phyloP scores from a whole-genome alignment of 2,888 invertebrate species.

The Morpho helenor region DNA sequence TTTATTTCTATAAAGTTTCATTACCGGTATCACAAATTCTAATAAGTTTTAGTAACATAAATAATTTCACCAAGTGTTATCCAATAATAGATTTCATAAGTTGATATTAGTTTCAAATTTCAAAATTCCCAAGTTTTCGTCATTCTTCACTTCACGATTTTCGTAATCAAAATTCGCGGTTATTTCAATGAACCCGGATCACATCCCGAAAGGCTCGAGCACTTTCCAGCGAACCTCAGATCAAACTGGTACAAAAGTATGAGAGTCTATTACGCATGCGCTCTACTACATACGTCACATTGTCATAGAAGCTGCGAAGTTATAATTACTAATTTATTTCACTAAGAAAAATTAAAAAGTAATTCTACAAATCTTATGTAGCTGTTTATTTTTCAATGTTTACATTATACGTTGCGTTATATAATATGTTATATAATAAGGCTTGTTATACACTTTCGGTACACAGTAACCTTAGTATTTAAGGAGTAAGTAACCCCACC shows the following conservation, averaged over 20 bases:
- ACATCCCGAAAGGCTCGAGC: slow-evolving; percentile 20
- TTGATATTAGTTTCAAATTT: background rate
- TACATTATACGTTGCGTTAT: too few species aligned
- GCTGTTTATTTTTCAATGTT: too few species aligned
- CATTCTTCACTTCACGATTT: background rate
- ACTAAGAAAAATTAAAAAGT: too few species aligned
- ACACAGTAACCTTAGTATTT: too few species aligned
- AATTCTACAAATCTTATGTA: background rate
- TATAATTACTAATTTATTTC: background rate
- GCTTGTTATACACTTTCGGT: too few species aligned
- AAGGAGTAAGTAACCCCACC: too few species aligned
- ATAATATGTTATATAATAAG: too few species aligned
- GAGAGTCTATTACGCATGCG: slow-evolving; percentile 27
- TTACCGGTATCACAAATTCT: too few species aligned
- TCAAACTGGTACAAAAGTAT: slow-evolving; percentile 25
- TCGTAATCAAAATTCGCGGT: slow-evolving; percentile 6
- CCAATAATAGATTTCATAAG: too few species aligned
- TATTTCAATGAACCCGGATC: slow-evolving; percentile 11
- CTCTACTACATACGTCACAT: slow-evolving; percentile 11
- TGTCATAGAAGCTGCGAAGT: background rate
- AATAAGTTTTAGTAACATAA: too few species aligned
- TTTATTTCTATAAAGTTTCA: too few species aligned
- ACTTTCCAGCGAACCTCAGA: slow-evolving; percentile 23
- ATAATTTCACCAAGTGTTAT: too few species aligned
- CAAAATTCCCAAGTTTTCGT: background rate